Evolutionary conservation across 2,113 vertebrate species (phyloP), one percentile per base, ranked within the genome.

Genomic region (Rallus limicola): DNA sequence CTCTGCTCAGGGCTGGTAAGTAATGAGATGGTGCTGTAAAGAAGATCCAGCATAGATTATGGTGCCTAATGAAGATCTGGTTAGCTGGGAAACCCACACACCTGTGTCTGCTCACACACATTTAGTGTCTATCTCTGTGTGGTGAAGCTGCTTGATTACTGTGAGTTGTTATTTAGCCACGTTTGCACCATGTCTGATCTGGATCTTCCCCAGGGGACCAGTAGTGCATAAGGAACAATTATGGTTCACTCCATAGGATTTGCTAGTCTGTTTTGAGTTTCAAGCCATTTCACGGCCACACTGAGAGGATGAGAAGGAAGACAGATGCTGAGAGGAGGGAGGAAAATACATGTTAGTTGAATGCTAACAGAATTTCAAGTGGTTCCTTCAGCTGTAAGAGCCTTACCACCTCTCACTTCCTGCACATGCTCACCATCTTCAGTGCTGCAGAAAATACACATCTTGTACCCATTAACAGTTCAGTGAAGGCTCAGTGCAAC

Each of bases 381-480:
- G 68, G 68, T 87, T 92, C 68, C 59, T 95, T 86, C 58, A 94
- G 63, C 77, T 88, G 75, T 92, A 64, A 90, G 91, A 91, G 50
- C 71, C 58, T 68, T 58, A 36, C 55, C 82, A 80, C 58, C 68
- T 69, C 71, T 86, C 55, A 33, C 71, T 95, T 95, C 88, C 82
- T 95, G 89, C 85, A 59, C 92, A 78, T 24, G 50, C 63, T 90
- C 55, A 17, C 9, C 63, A 58, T 10, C 50, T 23, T 38, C 63
- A 79, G 60, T 12, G 69, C 10, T 56, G 80, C 65, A 93, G 62
- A 70, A 70, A 86, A 86, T 60, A 8, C 72, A 75, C 93, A 87
- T 95, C 91, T 96, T 93, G 94, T 89, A 94, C 48, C 84, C 91
- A 92, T 95, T 91, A 93, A 38, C 72, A 69, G 86, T 11, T 93